Evolutionary conservation across 53 echinoderm and acorn worm species (phyloP), one percentile per base, ranked within the genome.

Genomic region (Stichopus horrens): DNA sequence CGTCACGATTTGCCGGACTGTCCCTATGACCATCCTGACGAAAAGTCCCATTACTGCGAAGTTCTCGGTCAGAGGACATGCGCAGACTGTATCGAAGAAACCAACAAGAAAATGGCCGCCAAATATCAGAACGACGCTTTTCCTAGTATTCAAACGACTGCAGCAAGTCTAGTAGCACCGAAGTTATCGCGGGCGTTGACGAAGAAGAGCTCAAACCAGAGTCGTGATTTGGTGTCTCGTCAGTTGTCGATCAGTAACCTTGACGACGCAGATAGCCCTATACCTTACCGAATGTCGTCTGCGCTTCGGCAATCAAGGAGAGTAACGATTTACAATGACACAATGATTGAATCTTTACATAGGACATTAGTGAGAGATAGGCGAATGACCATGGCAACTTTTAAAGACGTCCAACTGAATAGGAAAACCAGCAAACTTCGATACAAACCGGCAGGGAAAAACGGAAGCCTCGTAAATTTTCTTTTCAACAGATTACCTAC

Each of bases 51-150:
- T 68, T 96, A 93, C 79, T 96, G 96, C 79, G 96, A 96, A 86
- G 92, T 96, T 52, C 88, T 96, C 5, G 96, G 96, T 9, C 93
- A 92, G 75, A 83, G 89, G 56, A 90, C 93, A 16, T 96, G 96
- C 71, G 92, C 94, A 9, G 92, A 79, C 58, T 96, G 96, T 18
- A 89, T 94, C 13, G 94, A 95, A 76, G 82, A 94, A 37, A 93
- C 90, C 8, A 96, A 96, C 59, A 92, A 89, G 14, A 89, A 90
- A 71, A 94, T 93, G 92, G 96, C 94, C 14, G 92, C 89, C 5
- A 92, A 93, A 77, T 94, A 95, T 88, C 96, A 96, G 63, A 92
- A 95, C 37, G 94, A 95, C 37, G 92, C 93, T 76, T 96, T 96
- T 63, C 96, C 96, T 16, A 85, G 88, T 23, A 90, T 94, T 23